Evolutionary conservation across 2,113 vertebrate species (phyloP).

Genomic region (Atlantisia rogersi): DNA sequence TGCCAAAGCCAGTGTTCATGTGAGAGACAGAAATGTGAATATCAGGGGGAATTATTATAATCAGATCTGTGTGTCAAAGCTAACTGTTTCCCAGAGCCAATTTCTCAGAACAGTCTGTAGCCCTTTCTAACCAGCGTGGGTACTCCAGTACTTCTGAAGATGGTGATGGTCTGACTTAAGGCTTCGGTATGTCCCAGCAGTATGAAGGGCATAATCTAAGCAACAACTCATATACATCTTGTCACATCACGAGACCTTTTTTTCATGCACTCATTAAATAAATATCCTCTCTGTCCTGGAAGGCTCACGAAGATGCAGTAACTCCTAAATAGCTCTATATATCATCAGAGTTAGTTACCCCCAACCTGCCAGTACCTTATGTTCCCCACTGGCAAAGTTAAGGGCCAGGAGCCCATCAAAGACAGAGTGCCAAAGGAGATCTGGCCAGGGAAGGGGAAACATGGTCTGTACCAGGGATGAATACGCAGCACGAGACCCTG

Average conservation of each 20-base stretch:
- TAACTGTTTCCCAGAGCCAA: neutral
- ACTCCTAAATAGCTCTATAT: neutral
- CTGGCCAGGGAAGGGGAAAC: neutral
- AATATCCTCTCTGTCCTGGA: neutral
- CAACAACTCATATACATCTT: neutral
- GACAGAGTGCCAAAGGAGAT: neutral
- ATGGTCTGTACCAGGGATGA: fast-evolving
- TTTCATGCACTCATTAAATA: neutral
- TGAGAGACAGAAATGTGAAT: neutral
- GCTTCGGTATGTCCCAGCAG: neutral
- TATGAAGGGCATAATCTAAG: neutral
- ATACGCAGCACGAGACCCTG: neutral
- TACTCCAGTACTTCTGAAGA: neutral
- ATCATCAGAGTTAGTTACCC: neutral
- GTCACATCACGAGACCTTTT: neutral
- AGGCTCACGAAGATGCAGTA: neutral
- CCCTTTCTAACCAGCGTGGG: neutral
- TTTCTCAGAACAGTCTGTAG: neutral
- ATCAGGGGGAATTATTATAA: slow-evolving; percentile 1
- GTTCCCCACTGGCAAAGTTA: neutral
- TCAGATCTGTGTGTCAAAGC: neutral
- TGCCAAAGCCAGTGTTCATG: neutral
- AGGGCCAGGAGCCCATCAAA: too few species aligned
- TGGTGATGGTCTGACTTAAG: neutral
- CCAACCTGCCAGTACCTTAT: neutral